phyloP scores from a whole-genome alignment of 1,140 invertebrate species.

The Zaprionus vittiger region DNA sequence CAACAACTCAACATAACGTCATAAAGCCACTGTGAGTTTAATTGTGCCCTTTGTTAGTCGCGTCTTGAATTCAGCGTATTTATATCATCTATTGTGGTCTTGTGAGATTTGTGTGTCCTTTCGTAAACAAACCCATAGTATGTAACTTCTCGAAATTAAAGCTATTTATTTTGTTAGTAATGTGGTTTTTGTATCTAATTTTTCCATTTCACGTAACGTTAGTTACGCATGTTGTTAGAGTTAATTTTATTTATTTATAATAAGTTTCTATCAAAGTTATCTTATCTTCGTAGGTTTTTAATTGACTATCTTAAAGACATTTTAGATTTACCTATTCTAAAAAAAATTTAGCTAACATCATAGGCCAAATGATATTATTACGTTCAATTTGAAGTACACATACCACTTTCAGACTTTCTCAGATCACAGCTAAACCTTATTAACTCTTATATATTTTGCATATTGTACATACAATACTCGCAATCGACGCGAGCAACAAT shows the following conservation, averaged over 20 bases:
- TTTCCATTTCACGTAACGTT: slow-evolving; percentile 25
- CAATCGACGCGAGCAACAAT: neutral
- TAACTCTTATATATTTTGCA: slow-evolving; percentile 6
- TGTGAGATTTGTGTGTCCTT: slow-evolving; percentile 75
- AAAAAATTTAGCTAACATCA: neutral
- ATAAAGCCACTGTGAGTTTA: slow-evolving; percentile 59
- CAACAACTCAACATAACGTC: slow-evolving; percentile 11
- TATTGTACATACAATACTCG: slow-evolving; percentile 4
- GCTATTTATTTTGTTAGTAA: slow-evolving; percentile 59
- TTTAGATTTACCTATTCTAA: neutral
- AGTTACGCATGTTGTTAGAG: neutral
- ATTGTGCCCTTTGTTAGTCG: slow-evolving; percentile 57
- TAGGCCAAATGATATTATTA: slow-evolving; percentile 14
- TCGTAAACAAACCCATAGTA: slow-evolving; percentile 61
- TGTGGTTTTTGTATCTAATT: slow-evolving; percentile 63
- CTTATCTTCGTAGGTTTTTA: neutral
- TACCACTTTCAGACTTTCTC: slow-evolving; percentile 59
- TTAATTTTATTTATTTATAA: neutral
- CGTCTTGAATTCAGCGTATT: slow-evolving; percentile 31
- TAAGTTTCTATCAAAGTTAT: neutral
- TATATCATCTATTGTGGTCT: slow-evolving; percentile 58
- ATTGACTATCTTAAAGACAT: neutral
- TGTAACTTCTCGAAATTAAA: slow-evolving; percentile 68
- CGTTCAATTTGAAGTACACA: slow-evolving; percentile 28
- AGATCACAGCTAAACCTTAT: slow-evolving; percentile 48